Conservation (phyloP, 1,140 invertebrate genomes). For the Brachionus sp. region DNA sequence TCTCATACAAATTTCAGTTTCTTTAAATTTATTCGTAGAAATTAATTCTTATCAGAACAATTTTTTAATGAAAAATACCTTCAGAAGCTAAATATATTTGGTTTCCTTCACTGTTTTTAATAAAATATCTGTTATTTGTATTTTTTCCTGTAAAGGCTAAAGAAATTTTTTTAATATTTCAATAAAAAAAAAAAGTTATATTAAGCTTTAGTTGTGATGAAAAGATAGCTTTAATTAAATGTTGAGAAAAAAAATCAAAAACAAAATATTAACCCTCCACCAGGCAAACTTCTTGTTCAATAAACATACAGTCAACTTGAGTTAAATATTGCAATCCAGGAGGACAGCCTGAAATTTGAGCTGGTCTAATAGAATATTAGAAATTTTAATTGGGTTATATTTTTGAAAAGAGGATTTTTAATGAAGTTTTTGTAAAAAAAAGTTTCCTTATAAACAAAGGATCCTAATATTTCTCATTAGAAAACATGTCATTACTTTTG, state of each 20-base stretch:
- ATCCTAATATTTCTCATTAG: background rate
- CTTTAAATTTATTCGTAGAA: constrained; percentile 51
- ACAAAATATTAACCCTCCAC: constrained; percentile 66
- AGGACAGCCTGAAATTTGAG: constrained; percentile 71
- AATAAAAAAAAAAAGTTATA: background rate
- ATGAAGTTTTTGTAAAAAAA: too few relatives aligned
- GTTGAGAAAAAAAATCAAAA: too few relatives aligned
- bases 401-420: too few relatives aligned
- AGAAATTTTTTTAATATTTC: background rate
- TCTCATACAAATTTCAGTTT: constrained; percentile 73
- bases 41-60: background rate
- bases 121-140: constrained; percentile 78
- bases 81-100: constrained; percentile 79
- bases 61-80: constrained; percentile 50
- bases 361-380: constrained; percentile 61
- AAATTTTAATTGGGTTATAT: background rate
- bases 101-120: constrained; percentile 71
- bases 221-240: too few relatives aligned
- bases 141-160: constrained; percentile 74
- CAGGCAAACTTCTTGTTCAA: constrained; percentile 81
- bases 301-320: constrained; percentile 77
- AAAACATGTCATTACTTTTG: background rate
- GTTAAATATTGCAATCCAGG: constrained; percentile 88
- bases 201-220: background rate
- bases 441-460: too few relatives aligned